phyloP scores from a whole-genome alignment of 2,888 invertebrate genomes.

The Nomada lathburiana region DNA sequence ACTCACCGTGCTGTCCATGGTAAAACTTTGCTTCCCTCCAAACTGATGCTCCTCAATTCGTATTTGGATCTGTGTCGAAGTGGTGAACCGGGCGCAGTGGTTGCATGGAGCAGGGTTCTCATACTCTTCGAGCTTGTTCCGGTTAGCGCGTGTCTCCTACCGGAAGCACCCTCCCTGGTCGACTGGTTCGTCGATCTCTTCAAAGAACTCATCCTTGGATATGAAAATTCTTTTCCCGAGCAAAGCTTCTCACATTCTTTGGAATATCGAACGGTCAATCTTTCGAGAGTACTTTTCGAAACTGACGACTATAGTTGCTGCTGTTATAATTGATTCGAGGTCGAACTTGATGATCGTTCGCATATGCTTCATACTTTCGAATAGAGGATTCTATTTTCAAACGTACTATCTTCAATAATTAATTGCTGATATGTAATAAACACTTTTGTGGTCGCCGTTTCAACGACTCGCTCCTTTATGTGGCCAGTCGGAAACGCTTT shows the following conservation, averaged over 20 bases:
- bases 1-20: slow-evolving; percentile 83
- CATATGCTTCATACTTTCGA: neutral
- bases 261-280: neutral
- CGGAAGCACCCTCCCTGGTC: slow-evolving; percentile 71
- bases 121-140: slow-evolving; percentile 76
- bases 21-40: slow-evolving; percentile 83
- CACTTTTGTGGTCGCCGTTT: too few species aligned
- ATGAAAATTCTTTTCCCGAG: neutral
- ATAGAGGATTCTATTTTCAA: neutral
- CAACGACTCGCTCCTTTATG: too few species aligned
- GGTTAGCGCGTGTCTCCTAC: slow-evolving; percentile 72
- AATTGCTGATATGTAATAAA: too few species aligned
- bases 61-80: slow-evolving; percentile 82
- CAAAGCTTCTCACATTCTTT: slow-evolving; percentile 19
- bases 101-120: slow-evolving; percentile 67
- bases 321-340: neutral
- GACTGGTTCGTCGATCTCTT: slow-evolving; percentile 75
- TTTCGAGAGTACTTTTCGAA: neutral
- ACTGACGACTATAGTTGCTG: neutral
- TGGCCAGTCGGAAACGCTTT: too few species aligned
- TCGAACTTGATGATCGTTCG: neutral
- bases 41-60: slow-evolving; percentile 84
- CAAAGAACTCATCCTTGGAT: slow-evolving; percentile 75
- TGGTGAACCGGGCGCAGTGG: slow-evolving; percentile 75
- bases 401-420: neutral